Evolutionary conservation across 1,140 invertebrate species (phyloP), one percentile per base, ranked within the genome.

Genomic region (Calephelis nemesis): DNA sequence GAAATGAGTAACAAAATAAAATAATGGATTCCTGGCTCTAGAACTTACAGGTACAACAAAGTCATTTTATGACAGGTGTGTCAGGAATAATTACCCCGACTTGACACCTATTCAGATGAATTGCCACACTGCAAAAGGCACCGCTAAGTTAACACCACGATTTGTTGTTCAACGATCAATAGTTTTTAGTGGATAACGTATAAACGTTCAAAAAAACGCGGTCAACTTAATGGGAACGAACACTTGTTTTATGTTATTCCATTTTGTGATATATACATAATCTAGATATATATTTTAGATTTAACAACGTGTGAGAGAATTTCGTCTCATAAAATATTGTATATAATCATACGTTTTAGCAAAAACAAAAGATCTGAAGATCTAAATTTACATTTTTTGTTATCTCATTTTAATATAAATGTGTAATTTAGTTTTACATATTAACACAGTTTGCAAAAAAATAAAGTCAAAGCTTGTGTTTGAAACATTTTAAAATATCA

Each of bases 21-120:
- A 13, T 54, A 54, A 54, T 15, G 50, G 50, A 30, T 45, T 45
- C 15, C 50, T 19, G 50, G 5, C 50, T 50, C 49, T 50, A 54
- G 13, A 54, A 8, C 13, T 19, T 7, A 19, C 15, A 50, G 50
- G 19, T 19, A 54, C 50, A 30, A 54, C 50, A 54, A 54, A 54
- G 50, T 52, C n/a, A 52, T 7, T 52, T 52, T 52, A 52, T 52
- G 50, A 9, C 13, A 52, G 50, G 50, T 52, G 50, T 15, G 19
- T 7, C 52, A 30, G 52, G 52, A 19, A 54, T 54, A 10, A 54
- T 54, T 54, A 54, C 19, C 19, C 52, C 19, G 19, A 54, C 52
- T 54, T 54, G 52, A 54, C 52, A 54, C 52, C 52, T 39, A 54
- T 54, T 54, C 15, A 54, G 15, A 54, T 30, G 30, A 19, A 54